phyloP scores from a whole-genome alignment of 2,888 invertebrate genomes.

The Tineola bisselliella region DNA sequence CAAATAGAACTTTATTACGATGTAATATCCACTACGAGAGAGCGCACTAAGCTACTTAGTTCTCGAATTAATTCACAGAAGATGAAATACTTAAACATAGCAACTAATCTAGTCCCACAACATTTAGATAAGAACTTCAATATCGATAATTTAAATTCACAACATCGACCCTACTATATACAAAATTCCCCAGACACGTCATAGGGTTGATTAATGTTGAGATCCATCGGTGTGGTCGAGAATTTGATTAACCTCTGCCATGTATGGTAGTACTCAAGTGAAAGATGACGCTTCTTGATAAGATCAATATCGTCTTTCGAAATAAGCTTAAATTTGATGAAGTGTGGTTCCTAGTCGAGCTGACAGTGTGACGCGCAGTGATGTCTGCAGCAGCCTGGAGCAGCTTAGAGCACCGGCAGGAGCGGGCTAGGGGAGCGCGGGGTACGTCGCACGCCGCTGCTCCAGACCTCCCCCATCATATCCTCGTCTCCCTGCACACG shows the following conservation, averaged over 20 bases:
- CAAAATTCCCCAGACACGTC: constrained; percentile 4
- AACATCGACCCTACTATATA: constrained; percentile 5
- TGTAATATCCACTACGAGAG: background rate
- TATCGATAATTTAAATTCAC: constrained; percentile 10
- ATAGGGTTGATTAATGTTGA: background rate
- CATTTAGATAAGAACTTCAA: constrained; percentile 7
- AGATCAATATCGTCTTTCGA: background rate
- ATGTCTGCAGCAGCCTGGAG: background rate
- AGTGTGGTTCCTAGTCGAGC: background rate
- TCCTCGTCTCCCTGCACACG: constrained; percentile 71
- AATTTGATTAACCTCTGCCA: background rate
- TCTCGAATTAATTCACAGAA: background rate
- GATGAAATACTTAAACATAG: background rate
- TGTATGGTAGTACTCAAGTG: background rate
- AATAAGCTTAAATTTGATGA: background rate
- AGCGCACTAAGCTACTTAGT: background rate
- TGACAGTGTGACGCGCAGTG: background rate
- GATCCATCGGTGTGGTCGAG: background rate
- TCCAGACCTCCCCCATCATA: constrained; percentile 69
- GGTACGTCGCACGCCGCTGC: constrained; percentile 50
- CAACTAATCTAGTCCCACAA: background rate
- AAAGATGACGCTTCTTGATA: background rate
- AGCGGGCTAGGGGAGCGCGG: constrained; percentile 38
- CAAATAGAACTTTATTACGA: constrained; percentile 2
- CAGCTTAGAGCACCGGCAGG: constrained; percentile 36